Base-by-base conservation (phyloP, 2,113 vertebrate species). In the Peromyscus polionotus region DNA sequence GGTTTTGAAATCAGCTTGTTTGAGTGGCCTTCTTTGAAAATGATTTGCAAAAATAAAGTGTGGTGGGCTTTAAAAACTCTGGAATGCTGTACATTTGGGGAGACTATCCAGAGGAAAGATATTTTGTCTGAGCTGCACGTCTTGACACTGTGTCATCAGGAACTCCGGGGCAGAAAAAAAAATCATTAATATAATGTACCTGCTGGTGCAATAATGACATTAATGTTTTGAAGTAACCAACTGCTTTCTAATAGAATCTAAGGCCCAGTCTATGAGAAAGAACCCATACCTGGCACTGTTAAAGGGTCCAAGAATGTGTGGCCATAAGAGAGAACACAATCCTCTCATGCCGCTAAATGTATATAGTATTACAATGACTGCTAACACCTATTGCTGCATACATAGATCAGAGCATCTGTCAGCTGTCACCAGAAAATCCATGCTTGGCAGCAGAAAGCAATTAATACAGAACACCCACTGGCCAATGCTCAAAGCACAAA, bases 1-100 rank as follows among this genome's bases (percentile, higher is more conserved):
- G 13, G 1, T 65, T 95, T 76, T 90, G 39, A 92, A 68, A 84
- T 90, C 57, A 84, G 6, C 59, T 76, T 95, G 17, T 51, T 72
- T 91, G 28, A 19, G 14, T n/a, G 84, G 36, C 42, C 65, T n/a
- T 19, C 8, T 95, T 94, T 45, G 20, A 88, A 93, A 95, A 94
- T 22, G 63, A 63, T 22, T 14, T 26, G 48, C 1, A 59, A 28
- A 88, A 76, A n/a, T 87, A 45, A 31, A 95, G 13, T 85, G 68
- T 65, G 19, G 61, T 4, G 48, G 28, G 36, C 13, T 90, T 83
- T 3, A n/a, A 26, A 88, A 63, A 89, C 42, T 73, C 8, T 20
- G 16, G 76, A 12, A 54, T 54, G 65, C 33, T 91, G 3, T 13
- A 24, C 20, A 59, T 51, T 92, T 90, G 19, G 16, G 8, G 2